These are phyloP conservation scores for Caerostris extrusa DNA, from an alignment of 1,140 invertebrate genomes.

Conservation along the genomic window DNA sequence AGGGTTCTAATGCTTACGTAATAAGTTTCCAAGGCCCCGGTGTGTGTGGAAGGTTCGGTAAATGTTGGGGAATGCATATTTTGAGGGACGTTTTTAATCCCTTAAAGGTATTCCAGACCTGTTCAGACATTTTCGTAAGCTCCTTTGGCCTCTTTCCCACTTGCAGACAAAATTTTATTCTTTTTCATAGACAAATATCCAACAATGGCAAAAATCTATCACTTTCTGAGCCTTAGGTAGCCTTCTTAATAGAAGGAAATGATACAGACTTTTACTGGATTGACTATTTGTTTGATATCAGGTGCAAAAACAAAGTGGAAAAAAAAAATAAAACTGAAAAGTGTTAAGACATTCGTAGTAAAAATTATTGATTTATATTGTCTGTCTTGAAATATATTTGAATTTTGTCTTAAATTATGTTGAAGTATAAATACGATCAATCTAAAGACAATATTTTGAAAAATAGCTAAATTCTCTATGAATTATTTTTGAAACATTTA, in stretches of 20 bases:
- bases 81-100: conserved; percentile 10
- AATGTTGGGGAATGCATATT: conserved; percentile 9
- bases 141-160: not conserved
- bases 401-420: too few species aligned
- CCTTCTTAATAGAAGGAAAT: not conserved
- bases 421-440: too few species aligned
- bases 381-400: too few species aligned
- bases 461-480: too few species aligned
- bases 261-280: not conserved
- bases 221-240: too few species aligned
- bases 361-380: too few species aligned
- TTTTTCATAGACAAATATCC: not conserved
- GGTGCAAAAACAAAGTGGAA: not conserved
- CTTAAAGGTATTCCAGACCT: not conserved
- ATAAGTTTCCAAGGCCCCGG: conserved; percentile 3
- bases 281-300: not conserved
- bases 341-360: too few species aligned
- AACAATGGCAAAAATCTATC: not conserved
- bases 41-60: not conserved
- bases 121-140: conserved; percentile 8
- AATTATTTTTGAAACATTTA: too few species aligned
- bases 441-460: too few species aligned
- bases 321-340: too few species aligned
- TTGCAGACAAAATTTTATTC: not conserved
- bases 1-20: not conserved